Conservation (phyloP, 2,113 vertebrate genomes). For the Rhagologus leucostigma region DNA sequence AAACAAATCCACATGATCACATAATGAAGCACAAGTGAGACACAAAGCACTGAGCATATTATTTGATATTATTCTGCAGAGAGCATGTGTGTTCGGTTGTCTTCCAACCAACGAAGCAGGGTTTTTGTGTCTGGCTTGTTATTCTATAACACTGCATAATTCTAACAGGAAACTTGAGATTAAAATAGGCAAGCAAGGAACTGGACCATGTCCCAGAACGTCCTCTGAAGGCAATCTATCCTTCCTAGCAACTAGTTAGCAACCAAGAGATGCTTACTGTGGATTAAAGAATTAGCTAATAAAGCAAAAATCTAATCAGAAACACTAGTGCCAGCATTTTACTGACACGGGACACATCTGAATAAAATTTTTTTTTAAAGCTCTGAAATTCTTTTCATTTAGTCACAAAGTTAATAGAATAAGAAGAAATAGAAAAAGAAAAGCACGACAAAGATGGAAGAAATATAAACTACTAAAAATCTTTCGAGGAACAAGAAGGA, state of each 20-base stretch:
- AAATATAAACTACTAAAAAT: slow-evolving; percentile 27
- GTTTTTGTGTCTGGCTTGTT: neutral
- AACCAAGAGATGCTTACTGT: slow-evolving; percentile 17
- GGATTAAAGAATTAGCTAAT: slow-evolving; percentile 50
- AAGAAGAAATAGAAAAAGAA: neutral
- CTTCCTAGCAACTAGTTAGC: slow-evolving; percentile 36
- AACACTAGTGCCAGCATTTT: neutral
- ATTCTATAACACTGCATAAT: neutral
- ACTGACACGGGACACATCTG: neutral
- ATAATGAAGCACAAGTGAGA: slow-evolving; percentile 11
- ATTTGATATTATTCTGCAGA: neutral
- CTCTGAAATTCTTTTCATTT: neutral
- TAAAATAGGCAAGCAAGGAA: slow-evolving; percentile 13
- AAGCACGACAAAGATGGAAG: neutral
- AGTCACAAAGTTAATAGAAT: slow-evolving; percentile 13
- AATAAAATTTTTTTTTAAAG: neutral
- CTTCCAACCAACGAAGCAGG: neutral
- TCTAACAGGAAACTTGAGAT: slow-evolving; percentile 56
- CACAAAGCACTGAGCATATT: neutral
- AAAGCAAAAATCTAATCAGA: slow-evolving; percentile 42
- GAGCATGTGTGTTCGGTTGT: neutral
- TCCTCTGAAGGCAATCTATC: slow-evolving; percentile 5
- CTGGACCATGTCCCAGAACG: slow-evolving; percentile 53
- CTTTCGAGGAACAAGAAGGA: slow-evolving; percentile 5
- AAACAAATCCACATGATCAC: neutral